A percentile compares a stretch with the other conserved stretches of the same genome.
phyloP scores from a whole-genome alignment of 2,888 invertebrate genomes.

The Philereme transversata region DNA sequence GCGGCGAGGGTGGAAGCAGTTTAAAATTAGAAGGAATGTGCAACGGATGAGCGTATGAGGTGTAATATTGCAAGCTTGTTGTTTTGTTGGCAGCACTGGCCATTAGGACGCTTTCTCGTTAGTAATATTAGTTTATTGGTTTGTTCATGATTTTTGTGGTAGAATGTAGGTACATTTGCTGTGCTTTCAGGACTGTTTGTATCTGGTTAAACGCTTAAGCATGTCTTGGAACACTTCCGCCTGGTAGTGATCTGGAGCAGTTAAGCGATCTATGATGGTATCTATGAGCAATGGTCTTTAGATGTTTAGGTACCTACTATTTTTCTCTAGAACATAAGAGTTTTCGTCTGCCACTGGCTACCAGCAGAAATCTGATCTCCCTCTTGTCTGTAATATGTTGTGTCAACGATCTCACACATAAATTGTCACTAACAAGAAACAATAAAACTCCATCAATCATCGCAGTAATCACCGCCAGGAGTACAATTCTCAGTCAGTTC shows the following conservation, averaged over 20 bases:
- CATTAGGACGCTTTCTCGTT: conserved; percentile 26
- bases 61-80: conserved; percentile 58
- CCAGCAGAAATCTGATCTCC: conserved; percentile 5
- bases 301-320: too few relatives aligned
- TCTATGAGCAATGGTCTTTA: too few relatives aligned
- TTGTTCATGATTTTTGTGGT: background rate
- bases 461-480: conserved; percentile 23
- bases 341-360: background rate
- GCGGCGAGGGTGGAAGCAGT: conserved; percentile 39
- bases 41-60: conserved; percentile 62
- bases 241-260: too few relatives aligned
- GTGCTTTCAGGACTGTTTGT: too few relatives aligned
- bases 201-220: too few relatives aligned
- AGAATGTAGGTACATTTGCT: background rate
- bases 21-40: conserved; percentile 61
- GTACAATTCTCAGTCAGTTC: conserved; percentile 20
- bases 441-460: conserved; percentile 30
- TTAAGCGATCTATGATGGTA: too few relatives aligned
- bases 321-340: too few relatives aligned
- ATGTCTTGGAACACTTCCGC: too few relatives aligned
- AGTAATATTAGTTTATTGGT: conserved; percentile 5
- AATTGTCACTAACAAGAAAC: conserved; percentile 17
- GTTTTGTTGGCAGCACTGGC: conserved; percentile 36
- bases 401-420: background rate
- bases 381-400: background rate